Conservation (phyloP, 2,888 invertebrate species). For the Brachylomia viminalis region DNA sequence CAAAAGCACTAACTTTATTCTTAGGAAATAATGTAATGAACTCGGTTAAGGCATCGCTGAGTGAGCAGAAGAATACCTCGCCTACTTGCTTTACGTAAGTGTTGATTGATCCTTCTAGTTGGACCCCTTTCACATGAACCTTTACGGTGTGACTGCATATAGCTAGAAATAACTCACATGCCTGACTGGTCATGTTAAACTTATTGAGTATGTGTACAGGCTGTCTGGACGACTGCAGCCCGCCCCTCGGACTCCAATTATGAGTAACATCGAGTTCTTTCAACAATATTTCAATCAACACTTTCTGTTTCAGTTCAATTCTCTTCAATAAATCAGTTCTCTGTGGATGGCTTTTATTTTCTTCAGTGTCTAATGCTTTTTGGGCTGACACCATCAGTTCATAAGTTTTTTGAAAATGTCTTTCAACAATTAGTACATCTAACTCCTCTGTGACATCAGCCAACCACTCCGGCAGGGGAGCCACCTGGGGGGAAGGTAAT, state of each 20-base stretch:
- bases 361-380: constrained; percentile 82
- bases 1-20: constrained; percentile 92
- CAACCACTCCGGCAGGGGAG: constrained; percentile 95
- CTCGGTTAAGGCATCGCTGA: constrained; percentile 92
- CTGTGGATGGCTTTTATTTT: constrained; percentile 84
- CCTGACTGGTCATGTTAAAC: constrained; percentile 92
- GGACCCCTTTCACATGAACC: constrained; percentile 95
- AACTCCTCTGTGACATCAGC: constrained; percentile 97
- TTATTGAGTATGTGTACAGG: constrained; percentile 96
- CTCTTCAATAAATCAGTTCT: constrained; percentile 85
- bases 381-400: constrained; percentile 92
- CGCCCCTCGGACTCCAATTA: constrained; percentile 97
- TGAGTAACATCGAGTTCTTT: constrained; percentile 97
- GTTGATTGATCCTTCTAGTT: constrained; percentile 94
- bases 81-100: constrained; percentile 95
- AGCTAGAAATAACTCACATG: constrained; percentile 95
- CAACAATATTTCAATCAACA: constrained; percentile 96
- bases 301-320: constrained; percentile 93
- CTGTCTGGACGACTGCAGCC: constrained; percentile 95
- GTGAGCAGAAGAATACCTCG: constrained; percentile 95
- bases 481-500: constrained; percentile 82
- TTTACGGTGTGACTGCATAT: constrained; percentile 95
- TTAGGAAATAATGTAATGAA: constrained; percentile 94
- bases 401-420: constrained; percentile 98
- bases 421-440: constrained; percentile 98